These are phyloP conservation scores for Simalia tracyae DNA, from an alignment of 2,797 vertebrate genomes.

Conservation along the genomic window DNA sequence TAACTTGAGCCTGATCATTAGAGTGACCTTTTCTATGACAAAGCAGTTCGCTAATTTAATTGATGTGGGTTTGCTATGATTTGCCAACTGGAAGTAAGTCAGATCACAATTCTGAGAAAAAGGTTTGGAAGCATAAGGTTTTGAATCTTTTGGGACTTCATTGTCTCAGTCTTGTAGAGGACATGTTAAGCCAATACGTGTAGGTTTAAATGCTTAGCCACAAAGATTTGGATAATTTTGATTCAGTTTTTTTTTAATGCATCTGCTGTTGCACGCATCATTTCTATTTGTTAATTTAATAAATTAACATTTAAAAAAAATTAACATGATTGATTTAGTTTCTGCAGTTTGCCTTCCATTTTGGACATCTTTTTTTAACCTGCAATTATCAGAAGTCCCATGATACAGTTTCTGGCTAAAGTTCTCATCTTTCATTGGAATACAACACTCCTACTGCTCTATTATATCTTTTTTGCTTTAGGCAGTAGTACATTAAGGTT, in stretches of 20 bases:
- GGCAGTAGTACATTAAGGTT: not conserved
- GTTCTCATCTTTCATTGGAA: constrained; percentile 39
- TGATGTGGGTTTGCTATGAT: not conserved
- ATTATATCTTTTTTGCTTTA: constrained; percentile 16
- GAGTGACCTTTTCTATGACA: too few species aligned
- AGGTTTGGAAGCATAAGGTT: not conserved
- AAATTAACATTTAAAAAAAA: too few species aligned
- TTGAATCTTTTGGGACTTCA: not conserved
- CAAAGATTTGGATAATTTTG: not conserved
- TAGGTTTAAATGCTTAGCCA: not conserved
- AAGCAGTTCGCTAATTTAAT: not conserved
- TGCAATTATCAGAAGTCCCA: not conserved
- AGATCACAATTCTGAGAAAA: not conserved
- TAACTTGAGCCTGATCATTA: too few species aligned
- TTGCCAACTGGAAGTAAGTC: not conserved
- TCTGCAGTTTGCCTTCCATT: not conserved
- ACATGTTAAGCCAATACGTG: not conserved
- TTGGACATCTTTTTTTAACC: not conserved
- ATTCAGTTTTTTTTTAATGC: not conserved
- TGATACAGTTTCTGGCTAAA: constrained; percentile 50
- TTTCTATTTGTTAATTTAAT: too few species aligned
- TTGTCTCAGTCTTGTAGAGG: not conserved
- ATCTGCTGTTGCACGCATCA: not conserved
- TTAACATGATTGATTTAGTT: too few species aligned
- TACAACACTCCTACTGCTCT: constrained; percentile 33